These are phyloP conservation scores for Mamestra brassicae DNA, from an alignment of 2,888 invertebrate genomes.

Conservation along the genomic window DNA sequence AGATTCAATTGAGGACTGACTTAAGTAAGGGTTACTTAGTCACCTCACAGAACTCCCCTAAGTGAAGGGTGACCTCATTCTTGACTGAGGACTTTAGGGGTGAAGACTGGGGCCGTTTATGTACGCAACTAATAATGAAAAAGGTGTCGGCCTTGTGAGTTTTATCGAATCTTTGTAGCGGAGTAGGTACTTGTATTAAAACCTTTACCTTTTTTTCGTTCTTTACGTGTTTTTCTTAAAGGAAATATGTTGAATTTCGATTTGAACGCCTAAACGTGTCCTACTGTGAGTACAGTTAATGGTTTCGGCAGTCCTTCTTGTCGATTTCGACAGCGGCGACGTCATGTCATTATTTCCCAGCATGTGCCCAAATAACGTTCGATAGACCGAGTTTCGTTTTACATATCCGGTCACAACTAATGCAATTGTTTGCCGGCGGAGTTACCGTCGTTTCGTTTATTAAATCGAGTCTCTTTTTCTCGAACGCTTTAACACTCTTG, in stretches of 20 bases:
- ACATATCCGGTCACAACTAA: background rate
- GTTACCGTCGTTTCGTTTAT: background rate
- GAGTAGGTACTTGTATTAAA: constrained; percentile 4
- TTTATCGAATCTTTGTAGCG: constrained; percentile 3
- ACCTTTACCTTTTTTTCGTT: background rate
- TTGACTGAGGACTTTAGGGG: constrained; percentile 18
- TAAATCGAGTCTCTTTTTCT: background rate
- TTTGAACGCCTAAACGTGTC: background rate
- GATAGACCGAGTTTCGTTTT: background rate
- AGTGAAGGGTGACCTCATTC: constrained; percentile 39
- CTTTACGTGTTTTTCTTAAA: too few species aligned
- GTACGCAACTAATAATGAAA: constrained; percentile 14
- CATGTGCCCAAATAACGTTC: background rate
- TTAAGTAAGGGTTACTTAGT: constrained; percentile 33
- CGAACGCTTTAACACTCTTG: background rate
- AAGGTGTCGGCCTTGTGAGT: constrained; percentile 17
- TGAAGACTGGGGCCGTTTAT: constrained; percentile 6
- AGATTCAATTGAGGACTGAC: constrained; percentile 9
- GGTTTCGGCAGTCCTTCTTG: background rate
- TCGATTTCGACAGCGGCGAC: background rate
- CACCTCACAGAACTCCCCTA: constrained; percentile 14
- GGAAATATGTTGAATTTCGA: background rate
- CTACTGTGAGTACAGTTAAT: too few species aligned
- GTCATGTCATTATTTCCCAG: background rate
- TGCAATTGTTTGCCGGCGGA: background rate